phyloP scores from a whole-genome alignment of 2,888 invertebrate genomes.

The Rugalucina vietnamica region DNA sequence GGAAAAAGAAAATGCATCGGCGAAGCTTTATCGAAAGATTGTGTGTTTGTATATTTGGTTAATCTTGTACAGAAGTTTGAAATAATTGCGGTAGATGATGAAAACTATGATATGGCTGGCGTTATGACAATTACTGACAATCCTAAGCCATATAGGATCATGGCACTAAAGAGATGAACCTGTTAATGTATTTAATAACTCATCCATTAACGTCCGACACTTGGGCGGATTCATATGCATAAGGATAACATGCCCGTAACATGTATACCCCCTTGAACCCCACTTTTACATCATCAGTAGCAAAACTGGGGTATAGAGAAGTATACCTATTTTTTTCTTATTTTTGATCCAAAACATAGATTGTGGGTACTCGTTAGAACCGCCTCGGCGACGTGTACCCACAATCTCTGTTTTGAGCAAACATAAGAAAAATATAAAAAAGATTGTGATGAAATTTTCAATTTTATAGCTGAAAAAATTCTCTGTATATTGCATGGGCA shows the following conservation, averaged over 20 bases:
- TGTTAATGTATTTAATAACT: not conserved
- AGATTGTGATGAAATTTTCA: too few species aligned
- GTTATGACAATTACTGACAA: not conserved
- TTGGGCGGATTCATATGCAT: not conserved
- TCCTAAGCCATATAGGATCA: not conserved
- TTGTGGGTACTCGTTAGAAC: too few species aligned
- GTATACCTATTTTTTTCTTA: not conserved
- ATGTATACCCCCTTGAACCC: not conserved
- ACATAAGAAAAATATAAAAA: too few species aligned
- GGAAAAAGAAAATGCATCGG: slow-evolving; percentile 5
- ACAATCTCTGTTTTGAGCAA: too few species aligned
- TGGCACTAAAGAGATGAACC: not conserved
- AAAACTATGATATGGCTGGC: not conserved
- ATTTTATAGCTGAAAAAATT: too few species aligned
- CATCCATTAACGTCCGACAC: not conserved
- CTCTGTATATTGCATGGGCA: too few species aligned
- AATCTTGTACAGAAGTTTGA: not conserved
- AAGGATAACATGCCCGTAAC: not conserved
- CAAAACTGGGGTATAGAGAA: not conserved
- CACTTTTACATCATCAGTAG: not conserved
- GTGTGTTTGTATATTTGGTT: not conserved
- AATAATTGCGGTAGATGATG: not conserved
- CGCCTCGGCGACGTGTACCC: too few species aligned
- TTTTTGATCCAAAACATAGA: too few species aligned
- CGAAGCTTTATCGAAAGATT: not conserved